Conservation (phyloP, 2,888 invertebrate species). For the Tridacna crocea region DNA sequence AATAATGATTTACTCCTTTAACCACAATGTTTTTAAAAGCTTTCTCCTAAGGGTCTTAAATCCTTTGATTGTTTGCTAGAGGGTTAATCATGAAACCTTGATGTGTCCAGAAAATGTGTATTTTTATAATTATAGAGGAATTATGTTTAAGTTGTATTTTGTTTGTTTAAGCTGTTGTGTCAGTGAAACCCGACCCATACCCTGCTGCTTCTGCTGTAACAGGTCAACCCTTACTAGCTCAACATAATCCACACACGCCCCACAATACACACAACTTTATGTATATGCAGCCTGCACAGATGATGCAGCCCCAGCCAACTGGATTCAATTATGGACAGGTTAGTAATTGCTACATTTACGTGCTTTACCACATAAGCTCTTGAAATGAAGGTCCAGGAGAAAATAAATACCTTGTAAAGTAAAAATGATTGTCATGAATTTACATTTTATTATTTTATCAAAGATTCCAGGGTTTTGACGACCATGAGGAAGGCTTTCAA, state of each 20-base stretch:
- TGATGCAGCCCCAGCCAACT: constrained; percentile 61
- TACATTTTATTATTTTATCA: too few relatives aligned
- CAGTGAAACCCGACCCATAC: constrained; percentile 64
- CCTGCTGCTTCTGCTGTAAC: constrained; percentile 71
- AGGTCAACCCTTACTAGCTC: constrained; percentile 73
- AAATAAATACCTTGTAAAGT: too few relatives aligned
- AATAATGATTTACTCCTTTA: too few relatives aligned
- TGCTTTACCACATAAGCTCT: neutral
- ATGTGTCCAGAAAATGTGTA: too few relatives aligned
- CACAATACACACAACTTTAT: constrained; percentile 9
- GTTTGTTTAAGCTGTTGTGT: constrained; percentile 67
- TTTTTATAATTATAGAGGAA: neutral
- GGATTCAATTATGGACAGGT: constrained; percentile 65
- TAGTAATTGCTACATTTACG: neutral
- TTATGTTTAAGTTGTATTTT: neutral
- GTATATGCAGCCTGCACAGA: constrained; percentile 15
- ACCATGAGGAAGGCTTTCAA: neutral
- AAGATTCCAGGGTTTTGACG: neutral
- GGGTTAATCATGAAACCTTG: too few relatives aligned
- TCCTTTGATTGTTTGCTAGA: too few relatives aligned
- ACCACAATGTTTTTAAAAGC: too few relatives aligned
- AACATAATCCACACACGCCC: constrained; percentile 47
- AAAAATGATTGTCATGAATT: too few relatives aligned
- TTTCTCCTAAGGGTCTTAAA: too few relatives aligned
- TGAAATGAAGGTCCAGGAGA: too few relatives aligned